These are phyloP conservation scores for Mythimna impura DNA, from an alignment of 2,888 invertebrate species.

Conservation along the genomic window DNA sequence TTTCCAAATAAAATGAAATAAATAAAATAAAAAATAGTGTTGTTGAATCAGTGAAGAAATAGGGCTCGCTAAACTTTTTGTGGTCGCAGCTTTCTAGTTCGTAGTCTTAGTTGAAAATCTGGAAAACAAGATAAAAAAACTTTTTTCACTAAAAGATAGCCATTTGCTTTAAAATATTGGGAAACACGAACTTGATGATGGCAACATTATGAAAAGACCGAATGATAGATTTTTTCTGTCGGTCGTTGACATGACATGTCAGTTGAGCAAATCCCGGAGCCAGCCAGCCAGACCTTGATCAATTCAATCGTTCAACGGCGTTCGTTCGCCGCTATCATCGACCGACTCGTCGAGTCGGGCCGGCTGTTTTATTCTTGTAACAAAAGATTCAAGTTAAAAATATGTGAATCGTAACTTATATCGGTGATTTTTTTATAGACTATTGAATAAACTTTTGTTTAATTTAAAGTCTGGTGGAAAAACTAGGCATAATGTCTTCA, in stretches of 20 bases:
- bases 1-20: no score
- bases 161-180: not conserved
- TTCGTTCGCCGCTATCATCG: conserved; percentile 34
- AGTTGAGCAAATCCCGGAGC: conserved; percentile 13
- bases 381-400: conserved; percentile 60
- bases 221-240: conserved; percentile 17
- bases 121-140: not conserved
- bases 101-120: not conserved
- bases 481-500: conserved; percentile 42
- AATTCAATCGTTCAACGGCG: conserved; percentile 28
- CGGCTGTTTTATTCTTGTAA: conserved; percentile 32
- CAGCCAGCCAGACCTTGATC: not conserved
- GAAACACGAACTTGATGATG: not conserved
- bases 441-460: conserved; percentile 46
- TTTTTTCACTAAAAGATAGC: not conserved
- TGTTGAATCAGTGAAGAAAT: not conserved
- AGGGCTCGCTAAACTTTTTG: no score
- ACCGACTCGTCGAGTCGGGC: conserved; percentile 37
- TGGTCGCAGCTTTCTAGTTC: not conserved
- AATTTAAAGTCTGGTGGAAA: conserved; percentile 38
- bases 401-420: conserved; percentile 80
- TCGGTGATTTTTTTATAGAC: conserved; percentile 56
- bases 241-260: conserved; percentile 33
- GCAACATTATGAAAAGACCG: conserved; percentile 42
- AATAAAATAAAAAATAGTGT: no score